Evolutionary conservation across 2,888 invertebrate genomes (phyloP).

Genomic region (Hirudinaria manillensis): DNA sequence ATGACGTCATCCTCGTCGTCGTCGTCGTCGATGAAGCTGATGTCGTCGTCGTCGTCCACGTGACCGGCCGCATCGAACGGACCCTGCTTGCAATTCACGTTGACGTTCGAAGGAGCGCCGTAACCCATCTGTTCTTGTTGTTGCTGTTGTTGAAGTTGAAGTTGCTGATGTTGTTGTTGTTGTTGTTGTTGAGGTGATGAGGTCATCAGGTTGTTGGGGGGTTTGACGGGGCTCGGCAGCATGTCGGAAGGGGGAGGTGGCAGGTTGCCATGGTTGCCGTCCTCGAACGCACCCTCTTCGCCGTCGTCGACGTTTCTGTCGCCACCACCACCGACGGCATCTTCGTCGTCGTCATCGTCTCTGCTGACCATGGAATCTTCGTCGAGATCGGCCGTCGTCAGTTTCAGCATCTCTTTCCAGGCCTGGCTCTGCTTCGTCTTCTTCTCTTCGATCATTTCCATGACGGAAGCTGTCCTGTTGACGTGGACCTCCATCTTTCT

Average conservation of each 20-base stretch:
- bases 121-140: not conserved
- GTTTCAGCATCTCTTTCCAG: constrained; percentile 32
- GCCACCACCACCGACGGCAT: not conserved
- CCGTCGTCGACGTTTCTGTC: not conserved
- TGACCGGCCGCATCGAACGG: constrained; percentile 10
- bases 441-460: constrained; percentile 29
- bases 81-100: constrained; percentile 20
- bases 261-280: not conserved
- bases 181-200: not conserved
- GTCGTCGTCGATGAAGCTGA: constrained; percentile 13
- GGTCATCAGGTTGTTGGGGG: not conserved
- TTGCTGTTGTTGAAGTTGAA: not conserved
- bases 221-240: not conserved
- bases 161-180: not conserved
- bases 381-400: constrained; percentile 19
- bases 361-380: constrained; percentile 16
- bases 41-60: constrained; percentile 8
- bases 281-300: constrained; percentile 20
- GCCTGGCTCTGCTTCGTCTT: constrained; percentile 32
- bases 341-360: constrained; percentile 15
- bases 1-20: constrained; percentile 17
- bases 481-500: constrained; percentile 23
- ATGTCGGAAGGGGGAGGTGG: constrained; percentile 12
- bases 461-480: constrained; percentile 25
- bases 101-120: not conserved